Evolutionary conservation across 2,888 invertebrate genomes (phyloP).

Genomic region (Chironomus tentans): DNA sequence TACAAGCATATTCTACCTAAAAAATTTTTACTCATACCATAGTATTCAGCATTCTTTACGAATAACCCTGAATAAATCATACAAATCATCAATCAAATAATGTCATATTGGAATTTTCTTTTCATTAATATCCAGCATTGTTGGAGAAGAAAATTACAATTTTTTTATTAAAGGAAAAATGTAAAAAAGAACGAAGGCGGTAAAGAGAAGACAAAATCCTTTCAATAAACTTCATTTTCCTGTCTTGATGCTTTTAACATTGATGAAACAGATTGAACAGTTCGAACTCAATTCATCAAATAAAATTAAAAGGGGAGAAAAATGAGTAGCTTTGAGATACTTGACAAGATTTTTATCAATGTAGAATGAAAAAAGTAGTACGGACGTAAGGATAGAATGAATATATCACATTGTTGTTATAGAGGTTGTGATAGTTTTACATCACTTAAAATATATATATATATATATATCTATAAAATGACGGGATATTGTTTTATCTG

Average conservation of each 20-base stretch:
- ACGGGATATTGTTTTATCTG: too few relatives aligned
- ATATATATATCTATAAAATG: too few relatives aligned
- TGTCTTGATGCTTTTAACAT: constrained; percentile 3
- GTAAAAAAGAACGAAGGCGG: background rate
- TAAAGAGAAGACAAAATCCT: background rate
- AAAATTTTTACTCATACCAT: too few relatives aligned
- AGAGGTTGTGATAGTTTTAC: background rate
- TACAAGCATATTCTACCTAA: too few relatives aligned
- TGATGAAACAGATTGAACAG: constrained; percentile 3
- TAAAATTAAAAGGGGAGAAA: constrained; percentile 13
- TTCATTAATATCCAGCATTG: constrained; percentile 24
- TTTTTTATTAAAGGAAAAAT: background rate
- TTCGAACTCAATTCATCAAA: constrained; percentile 25
- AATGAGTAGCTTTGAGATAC: constrained; percentile 6
- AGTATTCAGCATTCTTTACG: background rate
- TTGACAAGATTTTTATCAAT: constrained; percentile 21
- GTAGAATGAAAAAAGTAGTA: background rate
- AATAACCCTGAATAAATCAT: constrained; percentile 23
- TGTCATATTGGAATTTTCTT: constrained; percentile 27
- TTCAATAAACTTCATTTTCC: constrained; percentile 20
- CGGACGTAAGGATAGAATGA: background rate
- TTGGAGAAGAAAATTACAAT: constrained; percentile 20
- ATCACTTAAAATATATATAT: too few relatives aligned
- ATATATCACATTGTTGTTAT: background rate
- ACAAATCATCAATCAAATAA: constrained; percentile 27